These are phyloP conservation scores for Ashinkailepas kermadecensis DNA, from an alignment of 2,888 invertebrate genomes.

Conservation along the genomic window DNA sequence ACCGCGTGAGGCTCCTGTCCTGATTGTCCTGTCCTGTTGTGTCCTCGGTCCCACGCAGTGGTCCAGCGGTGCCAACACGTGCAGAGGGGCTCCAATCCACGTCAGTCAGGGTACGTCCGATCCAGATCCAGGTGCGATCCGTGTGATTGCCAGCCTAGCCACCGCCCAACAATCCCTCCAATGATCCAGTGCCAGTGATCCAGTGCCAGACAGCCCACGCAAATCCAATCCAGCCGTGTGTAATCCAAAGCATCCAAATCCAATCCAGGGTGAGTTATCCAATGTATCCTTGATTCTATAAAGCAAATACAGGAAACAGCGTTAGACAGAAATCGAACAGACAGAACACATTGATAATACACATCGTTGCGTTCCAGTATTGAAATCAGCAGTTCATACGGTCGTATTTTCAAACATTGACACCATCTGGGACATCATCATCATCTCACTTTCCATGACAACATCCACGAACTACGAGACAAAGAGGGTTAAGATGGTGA, in stretches of 20 bases:
- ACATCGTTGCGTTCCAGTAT: too few species aligned
- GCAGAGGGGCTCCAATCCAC: neutral
- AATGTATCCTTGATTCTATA: slow-evolving; percentile 18
- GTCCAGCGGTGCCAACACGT: neutral
- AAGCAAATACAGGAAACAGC: slow-evolving; percentile 11
- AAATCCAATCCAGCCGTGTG: neutral
- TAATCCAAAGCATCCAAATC: slow-evolving; percentile 13
- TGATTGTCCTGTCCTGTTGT: neutral
- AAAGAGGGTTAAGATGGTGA: too few species aligned
- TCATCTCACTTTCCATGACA: too few species aligned
- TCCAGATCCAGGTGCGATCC: slow-evolving; percentile 2
- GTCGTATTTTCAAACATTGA: too few species aligned
- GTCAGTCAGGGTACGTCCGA: neutral
- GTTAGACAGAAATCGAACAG: neutral
- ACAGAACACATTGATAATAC: neutral
- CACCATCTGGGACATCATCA: too few species aligned
- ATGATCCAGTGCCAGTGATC: neutral
- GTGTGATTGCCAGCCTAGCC: neutral
- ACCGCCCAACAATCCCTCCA: neutral
- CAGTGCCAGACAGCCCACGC: neutral
- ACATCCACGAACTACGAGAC: too few species aligned
- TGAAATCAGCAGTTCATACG: too few species aligned
- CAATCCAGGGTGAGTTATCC: slow-evolving; percentile 10
- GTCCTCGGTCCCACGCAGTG: neutral
- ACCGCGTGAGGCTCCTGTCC: slow-evolving; percentile 6